Evolutionary conservation across 1,140 invertebrate genomes (phyloP).

Genomic region (Cecropterus lyciades): DNA sequence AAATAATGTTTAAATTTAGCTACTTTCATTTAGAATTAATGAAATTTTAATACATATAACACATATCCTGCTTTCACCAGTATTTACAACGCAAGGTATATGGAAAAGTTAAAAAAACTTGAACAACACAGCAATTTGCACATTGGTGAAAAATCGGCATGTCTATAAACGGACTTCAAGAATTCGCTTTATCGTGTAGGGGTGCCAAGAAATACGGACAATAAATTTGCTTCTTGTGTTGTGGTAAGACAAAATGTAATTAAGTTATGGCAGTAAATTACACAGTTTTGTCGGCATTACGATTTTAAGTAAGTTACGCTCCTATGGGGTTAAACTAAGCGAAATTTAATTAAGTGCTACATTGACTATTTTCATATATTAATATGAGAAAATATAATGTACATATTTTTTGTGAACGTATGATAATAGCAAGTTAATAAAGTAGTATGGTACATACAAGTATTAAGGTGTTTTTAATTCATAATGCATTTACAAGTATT

Average conservation of each 20-base stretch:
- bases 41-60: too few species aligned
- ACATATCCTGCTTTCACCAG: too few species aligned
- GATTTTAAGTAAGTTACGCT: slow-evolving; percentile 23
- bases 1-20: too few species aligned
- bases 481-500: too few species aligned
- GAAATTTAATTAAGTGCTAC: not conserved
- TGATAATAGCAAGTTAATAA: too few species aligned
- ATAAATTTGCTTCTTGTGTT: slow-evolving; percentile 32
- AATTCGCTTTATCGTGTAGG: slow-evolving; percentile 8
- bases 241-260: slow-evolving; percentile 35
- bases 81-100: too few species aligned
- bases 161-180: slow-evolving; percentile 19
- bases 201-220: slow-evolving; percentile 34
- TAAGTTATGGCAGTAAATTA: slow-evolving; percentile 37
- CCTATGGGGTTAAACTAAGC: not conserved
- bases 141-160: not conserved
- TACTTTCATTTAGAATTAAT: too few species aligned
- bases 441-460: too few species aligned
- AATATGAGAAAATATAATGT: too few species aligned
- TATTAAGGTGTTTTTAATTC: too few species aligned
- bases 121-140: not conserved
- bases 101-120: not conserved
- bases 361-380: too few species aligned
- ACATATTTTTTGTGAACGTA: too few species aligned
- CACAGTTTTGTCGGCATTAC: slow-evolving; percentile 20